Evolutionary conservation across 2,797 vertebrate genomes (phyloP).

Genomic region (Poeciliopsis turneri): DNA sequence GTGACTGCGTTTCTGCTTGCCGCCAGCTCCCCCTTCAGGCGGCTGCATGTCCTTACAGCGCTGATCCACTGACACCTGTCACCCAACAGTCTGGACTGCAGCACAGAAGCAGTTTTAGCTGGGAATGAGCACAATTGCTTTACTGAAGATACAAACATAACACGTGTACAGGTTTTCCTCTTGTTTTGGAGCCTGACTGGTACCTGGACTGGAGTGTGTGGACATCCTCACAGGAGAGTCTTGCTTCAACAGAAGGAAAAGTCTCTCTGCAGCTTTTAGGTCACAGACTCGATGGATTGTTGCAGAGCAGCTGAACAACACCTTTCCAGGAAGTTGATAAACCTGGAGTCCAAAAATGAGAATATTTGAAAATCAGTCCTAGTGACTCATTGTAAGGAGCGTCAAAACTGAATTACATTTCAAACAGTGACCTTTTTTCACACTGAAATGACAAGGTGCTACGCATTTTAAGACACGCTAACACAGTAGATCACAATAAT

Average conservation of each 20-base stretch:
- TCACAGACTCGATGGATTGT: conserved; percentile 67
- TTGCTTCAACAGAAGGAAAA: conserved; percentile 87
- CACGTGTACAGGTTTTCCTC: background rate
- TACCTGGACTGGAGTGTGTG: conserved; percentile 75
- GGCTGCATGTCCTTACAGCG: conserved; percentile 79
- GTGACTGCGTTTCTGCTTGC: conserved; percentile 19
- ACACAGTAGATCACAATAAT: background rate
- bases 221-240: conserved; percentile 66
- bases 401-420: background rate
- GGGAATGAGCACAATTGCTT: background rate
- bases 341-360: conserved; percentile 75
- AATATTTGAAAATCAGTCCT: background rate
- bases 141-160: background rate
- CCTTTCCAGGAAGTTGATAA: conserved; percentile 86
- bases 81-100: conserved; percentile 80
- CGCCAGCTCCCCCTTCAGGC: conserved; percentile 68
- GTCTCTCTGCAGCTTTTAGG: conserved; percentile 88
- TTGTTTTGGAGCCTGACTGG: background rate
- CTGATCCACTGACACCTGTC: conserved; percentile 78
- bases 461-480: background rate
- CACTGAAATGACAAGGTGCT: background rate
- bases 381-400: background rate
- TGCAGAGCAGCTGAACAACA: conserved; percentile 85
- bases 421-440: background rate
- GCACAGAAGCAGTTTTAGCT: conserved; percentile 71